Conservation (phyloP, 2,888 invertebrate species). For the Tenthredo distinguenda region DNA sequence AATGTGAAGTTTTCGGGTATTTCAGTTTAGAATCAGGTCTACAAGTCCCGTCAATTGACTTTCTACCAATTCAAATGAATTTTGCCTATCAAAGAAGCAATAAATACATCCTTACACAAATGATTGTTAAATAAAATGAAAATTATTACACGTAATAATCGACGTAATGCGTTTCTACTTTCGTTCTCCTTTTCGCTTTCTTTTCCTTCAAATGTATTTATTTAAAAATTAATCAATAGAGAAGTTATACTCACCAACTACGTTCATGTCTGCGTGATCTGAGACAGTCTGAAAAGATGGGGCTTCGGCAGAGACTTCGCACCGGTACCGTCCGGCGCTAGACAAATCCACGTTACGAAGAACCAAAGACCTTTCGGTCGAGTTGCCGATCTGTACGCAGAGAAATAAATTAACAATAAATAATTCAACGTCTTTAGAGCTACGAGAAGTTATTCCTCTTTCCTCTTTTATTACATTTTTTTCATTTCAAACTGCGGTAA, state of each 20-base stretch:
- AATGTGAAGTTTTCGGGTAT: no score
- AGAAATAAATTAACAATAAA: not conserved
- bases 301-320: conserved; percentile 89
- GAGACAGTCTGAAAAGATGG: conserved; percentile 89
- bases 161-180: no score
- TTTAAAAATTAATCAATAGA: not conserved
- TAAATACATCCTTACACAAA: no score
- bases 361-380: conserved; percentile 84
- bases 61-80: no score
- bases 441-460: not conserved
- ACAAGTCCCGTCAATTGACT: no score
- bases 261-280: conserved; percentile 87
- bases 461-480: not conserved
- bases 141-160: no score
- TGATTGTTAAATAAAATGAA: no score
- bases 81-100: no score
- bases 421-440: not conserved
- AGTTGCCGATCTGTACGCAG: conserved; percentile 81
- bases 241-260: conserved; percentile 83
- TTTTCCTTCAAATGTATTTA: not conserved
- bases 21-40: no score
- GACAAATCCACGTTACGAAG: conserved; percentile 85
- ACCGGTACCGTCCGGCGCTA: conserved; percentile 87
- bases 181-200: not conserved
- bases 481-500: not conserved